Percentiles rank a stretch among this genome's conserved stretches.
Conservation (phyloP, 2,888 invertebrate species). For the Drosophila testacea region DNA sequence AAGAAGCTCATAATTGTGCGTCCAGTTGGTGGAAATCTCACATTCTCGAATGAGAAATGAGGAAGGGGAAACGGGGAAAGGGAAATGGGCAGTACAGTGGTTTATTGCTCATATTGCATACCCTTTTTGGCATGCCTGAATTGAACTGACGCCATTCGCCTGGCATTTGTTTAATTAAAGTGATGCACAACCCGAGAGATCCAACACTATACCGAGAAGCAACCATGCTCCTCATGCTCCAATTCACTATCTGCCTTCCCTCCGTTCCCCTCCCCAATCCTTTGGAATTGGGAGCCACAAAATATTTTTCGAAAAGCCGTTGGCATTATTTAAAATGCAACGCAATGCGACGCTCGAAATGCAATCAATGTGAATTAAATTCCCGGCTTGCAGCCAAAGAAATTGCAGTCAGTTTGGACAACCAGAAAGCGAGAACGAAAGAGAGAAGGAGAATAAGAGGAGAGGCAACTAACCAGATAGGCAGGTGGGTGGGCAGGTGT, state of each 20-base stretch:
- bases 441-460: not conserved
- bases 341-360: constrained; percentile 78
- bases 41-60: not conserved
- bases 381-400: constrained; percentile 68
- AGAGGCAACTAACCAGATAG: constrained; percentile 19
- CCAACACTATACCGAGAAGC: not conserved
- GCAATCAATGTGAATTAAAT: constrained; percentile 78
- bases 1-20: constrained; percentile 42
- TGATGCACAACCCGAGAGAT: constrained; percentile 52
- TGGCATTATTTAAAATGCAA: constrained; percentile 81
- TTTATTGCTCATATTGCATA: constrained; percentile 9
- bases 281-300: constrained; percentile 50
- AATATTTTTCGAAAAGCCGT: constrained; percentile 75
- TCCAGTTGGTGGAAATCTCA: constrained; percentile 7
- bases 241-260: not conserved
- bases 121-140: constrained; percentile 36
- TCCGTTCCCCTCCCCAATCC: not conserved
- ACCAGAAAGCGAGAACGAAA: not conserved
- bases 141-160: constrained; percentile 65
- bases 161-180: constrained; percentile 79
- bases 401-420: constrained; percentile 42
- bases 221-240: constrained; percentile 8
- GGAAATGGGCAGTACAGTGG: not conserved
- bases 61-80: not conserved
- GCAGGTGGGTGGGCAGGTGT: constrained; percentile 1